Evolutionary conservation across 2,797 vertebrate genomes (phyloP).

Genomic region (Cynodonichthys magdalenae): DNA sequence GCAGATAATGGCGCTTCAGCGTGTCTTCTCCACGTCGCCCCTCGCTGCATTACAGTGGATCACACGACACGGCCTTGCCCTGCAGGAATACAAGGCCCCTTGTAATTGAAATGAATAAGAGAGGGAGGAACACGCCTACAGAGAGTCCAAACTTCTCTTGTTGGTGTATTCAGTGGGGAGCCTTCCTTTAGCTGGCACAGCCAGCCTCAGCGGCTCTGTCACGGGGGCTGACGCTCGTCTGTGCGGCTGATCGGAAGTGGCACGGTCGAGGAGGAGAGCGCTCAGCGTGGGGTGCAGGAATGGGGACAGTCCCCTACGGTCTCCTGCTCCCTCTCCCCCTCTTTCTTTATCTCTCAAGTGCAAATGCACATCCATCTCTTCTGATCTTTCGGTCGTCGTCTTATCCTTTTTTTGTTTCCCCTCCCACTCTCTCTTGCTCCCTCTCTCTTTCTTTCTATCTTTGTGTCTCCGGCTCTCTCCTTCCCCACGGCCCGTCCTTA

Average conservation of each 20-base stretch:
- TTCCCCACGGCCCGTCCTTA: slow-evolving; percentile 69
- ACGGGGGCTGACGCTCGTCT: slow-evolving; percentile 64
- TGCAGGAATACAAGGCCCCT: slow-evolving; percentile 78
- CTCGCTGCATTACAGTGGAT: slow-evolving; percentile 68
- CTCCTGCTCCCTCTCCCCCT: slow-evolving; percentile 64
- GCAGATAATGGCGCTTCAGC: slow-evolving; percentile 73
- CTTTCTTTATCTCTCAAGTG: slow-evolving; percentile 61
- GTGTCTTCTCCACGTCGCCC: slow-evolving; percentile 61
- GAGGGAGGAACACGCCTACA: slow-evolving; percentile 70
- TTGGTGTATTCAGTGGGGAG: slow-evolving; percentile 72
- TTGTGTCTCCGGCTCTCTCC: slow-evolving; percentile 62
- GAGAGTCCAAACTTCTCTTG: slow-evolving; percentile 71
- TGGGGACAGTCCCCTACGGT: slow-evolving; percentile 78
- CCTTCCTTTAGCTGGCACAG: slow-evolving; percentile 63
- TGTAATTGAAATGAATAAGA: slow-evolving; percentile 81
- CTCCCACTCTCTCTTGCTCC: slow-evolving; percentile 69
- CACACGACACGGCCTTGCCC: slow-evolving; percentile 75
- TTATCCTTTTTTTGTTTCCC: slow-evolving; percentile 74
- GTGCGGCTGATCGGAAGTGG: slow-evolving; percentile 73
- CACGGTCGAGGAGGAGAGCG: slow-evolving; percentile 70
- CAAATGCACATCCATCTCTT: slow-evolving; percentile 73
- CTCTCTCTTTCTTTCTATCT: slow-evolving; percentile 58
- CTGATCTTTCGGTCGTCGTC: slow-evolving; percentile 72
- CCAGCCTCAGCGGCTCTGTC: slow-evolving; percentile 54
- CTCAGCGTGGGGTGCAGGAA: slow-evolving; percentile 72